Percentiles rank a stretch among this genome's conserved stretches.
phyloP scores from a whole-genome alignment of 2,888 invertebrate genomes.

The Apamea sordens region DNA sequence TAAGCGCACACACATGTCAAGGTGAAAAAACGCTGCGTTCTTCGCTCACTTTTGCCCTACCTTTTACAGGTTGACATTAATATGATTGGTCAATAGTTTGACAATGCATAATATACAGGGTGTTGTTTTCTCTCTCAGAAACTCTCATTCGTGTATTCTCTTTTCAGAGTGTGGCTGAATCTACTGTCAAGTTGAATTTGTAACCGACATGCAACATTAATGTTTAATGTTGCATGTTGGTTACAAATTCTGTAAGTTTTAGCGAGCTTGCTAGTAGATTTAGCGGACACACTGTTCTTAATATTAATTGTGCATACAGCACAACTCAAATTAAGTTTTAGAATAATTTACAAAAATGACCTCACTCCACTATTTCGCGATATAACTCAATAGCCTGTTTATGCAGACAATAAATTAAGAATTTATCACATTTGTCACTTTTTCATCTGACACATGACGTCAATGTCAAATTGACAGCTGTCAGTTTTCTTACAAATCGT shows the following conservation, averaged over 20 bases:
- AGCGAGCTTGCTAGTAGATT: background rate
- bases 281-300: slow-evolving; percentile 1
- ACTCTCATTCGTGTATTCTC: background rate
- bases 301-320: slow-evolving; percentile 13
- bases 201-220: background rate
- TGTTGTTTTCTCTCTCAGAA: background rate
- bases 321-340: background rate
- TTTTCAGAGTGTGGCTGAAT: background rate
- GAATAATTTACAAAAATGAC: slow-evolving; percentile 14
- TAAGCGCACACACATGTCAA: background rate
- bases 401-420: slow-evolving; percentile 15
- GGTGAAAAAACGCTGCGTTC: background rate
- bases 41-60: background rate
- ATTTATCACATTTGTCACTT: slow-evolving; percentile 15
- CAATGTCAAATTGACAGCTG: slow-evolving; percentile 24
- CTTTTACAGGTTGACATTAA: background rate
- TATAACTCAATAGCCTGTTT: slow-evolving; percentile 8
- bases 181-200: background rate
- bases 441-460: background rate
- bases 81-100: background rate
- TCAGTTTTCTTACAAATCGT: slow-evolving; percentile 10
- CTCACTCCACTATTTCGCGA: slow-evolving; percentile 7
- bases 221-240: too few species aligned
- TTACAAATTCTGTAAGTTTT: background rate
- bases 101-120: background rate